Evolutionary conservation across 2,797 vertebrate species (phyloP), one percentile per base, ranked within the genome.

Genomic region (Sebastes wilsoni): DNA sequence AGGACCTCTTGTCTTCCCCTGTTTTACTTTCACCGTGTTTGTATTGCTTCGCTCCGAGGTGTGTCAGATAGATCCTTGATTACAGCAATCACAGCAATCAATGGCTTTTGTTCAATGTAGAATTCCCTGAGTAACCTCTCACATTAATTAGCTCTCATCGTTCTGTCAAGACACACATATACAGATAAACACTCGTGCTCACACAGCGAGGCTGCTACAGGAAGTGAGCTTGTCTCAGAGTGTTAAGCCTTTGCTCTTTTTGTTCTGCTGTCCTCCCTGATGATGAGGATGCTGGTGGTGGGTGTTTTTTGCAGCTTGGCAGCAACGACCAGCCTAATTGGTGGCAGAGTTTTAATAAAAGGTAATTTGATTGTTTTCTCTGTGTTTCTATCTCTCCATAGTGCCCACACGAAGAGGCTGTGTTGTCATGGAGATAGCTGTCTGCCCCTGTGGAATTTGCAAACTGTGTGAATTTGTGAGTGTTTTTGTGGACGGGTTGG

Each of bases 361-460:
- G 22, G 83, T 92, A 83, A 94, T 93, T 83, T 86, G 66, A 92
- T 92, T 89, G 79, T 86, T 93, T 94, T 83, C 60, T 61, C 68
- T 54, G 66, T 54, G 75, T 85, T 85, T 82, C 38, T 65, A 59
- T 74, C 69, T 66, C 80, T 83, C 66, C 68, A 46, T 27, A 5
- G 56, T 20, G 71, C 81, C 70, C 38, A 72, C 60, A 70, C 9
- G 70, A 82, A 85, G 80, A 82, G 68, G 77, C 85, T 83, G 86
- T 2, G 93, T 94, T 92, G 94, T 92, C 93, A 94, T 94, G 93
- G 94, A 52, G 92, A 95, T 91, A 20, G 76, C 74, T 54, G 85
- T 74, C 79, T 49, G 75, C 75, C 72, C 65, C 72, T n/a, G 79
- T 52, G 79, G 77, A 80, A 85, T 69, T 66, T 58, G 64, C 32